Evolutionary conservation across 2,888 invertebrate genomes (phyloP).

Genomic region (Rhyacophila evoluta): DNA sequence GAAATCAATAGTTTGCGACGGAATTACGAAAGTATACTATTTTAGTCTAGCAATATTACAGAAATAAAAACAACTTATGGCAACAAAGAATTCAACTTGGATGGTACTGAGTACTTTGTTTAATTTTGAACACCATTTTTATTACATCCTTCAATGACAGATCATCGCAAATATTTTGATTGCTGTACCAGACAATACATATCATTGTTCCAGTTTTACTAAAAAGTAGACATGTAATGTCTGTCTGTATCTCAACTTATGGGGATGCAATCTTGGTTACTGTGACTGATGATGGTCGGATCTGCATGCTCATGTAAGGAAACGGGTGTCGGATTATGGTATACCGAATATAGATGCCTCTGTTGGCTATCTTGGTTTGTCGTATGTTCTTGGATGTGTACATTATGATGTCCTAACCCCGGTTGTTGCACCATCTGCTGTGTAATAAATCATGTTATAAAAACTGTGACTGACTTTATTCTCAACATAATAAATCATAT

Average conservation of each 20-base stretch:
- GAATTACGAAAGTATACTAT: conserved; percentile 6
- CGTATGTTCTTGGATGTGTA: conserved; percentile 37
- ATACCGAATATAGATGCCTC: conserved; percentile 45
- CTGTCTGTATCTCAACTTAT: conserved; percentile 49
- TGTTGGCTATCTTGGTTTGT: conserved; percentile 33
- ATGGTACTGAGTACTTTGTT: conserved; percentile 1
- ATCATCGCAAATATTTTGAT: not conserved
- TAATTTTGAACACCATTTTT: not conserved
- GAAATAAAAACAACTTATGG: not conserved
- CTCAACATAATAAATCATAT: too few species aligned
- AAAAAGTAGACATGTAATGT: conserved; percentile 20
- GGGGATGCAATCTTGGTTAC: conserved; percentile 53
- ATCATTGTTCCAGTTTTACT: not conserved
- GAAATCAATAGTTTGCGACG: not conserved
- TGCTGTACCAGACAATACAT: not conserved
- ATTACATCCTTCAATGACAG: not conserved
- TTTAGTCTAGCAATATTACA: not conserved
- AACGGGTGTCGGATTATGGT: conserved; percentile 45
- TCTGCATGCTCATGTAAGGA: conserved; percentile 46
- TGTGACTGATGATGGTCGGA: conserved; percentile 43
- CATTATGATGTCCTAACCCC: conserved; percentile 7
- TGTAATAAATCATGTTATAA: too few species aligned
- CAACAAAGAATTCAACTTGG: not conserved
- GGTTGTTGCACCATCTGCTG: conserved; percentile 43
- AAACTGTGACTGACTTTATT: too few species aligned